Base-by-base conservation (phyloP, 2,888 invertebrate species). In the Portevinia maculata region DNA sequence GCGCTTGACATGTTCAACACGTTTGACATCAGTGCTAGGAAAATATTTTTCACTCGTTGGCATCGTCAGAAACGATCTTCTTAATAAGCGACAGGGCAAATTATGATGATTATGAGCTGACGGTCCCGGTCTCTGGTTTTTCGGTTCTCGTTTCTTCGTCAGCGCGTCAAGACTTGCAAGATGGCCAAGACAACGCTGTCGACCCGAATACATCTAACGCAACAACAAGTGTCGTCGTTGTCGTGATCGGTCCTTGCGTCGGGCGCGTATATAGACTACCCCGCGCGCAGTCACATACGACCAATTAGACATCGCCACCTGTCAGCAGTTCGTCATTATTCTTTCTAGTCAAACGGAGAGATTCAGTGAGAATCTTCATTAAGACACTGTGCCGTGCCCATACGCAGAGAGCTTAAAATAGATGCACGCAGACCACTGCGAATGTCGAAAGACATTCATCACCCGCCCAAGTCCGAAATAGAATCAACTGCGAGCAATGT, bases 301-400 rank as follows among this genome's bases (percentile, higher is more conserved):
- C 89, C 90, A 90, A 90, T 90, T 90, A 90, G 88, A 90, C 86
- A 88, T 87, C 88, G 88, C 90, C 90, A 90, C 90, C 90, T 90
- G 90, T 90, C 90, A 90, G 90, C 90, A 90, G 90, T 90, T 90
- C 90, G 90, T 90, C 90, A 90, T 90, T 85, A 86, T 81, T 62
- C 70, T 70, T 74, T 73, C 30, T 13, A 52, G 44, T 24, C 15
- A 21, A 34, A 53, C 46, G 50, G 24, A 17, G 15, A 17, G 48
- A 13, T 37, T 65, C 28, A 21, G 28, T 32, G 21, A 53, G 59
- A 79, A 69, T 79, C 74, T 69, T 79, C 79, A 79, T 74, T 79
- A 73, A 60, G 64, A 55, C 37, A 69, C 53, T 19, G 39, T n/a
- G 37, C 13, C 13, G 13, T 13, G 13, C 39, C 8, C 19, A 13